These are phyloP conservation scores for Psilopsiagon aurifrons DNA, from an alignment of 2,113 vertebrate species.

Conservation along the genomic window DNA sequence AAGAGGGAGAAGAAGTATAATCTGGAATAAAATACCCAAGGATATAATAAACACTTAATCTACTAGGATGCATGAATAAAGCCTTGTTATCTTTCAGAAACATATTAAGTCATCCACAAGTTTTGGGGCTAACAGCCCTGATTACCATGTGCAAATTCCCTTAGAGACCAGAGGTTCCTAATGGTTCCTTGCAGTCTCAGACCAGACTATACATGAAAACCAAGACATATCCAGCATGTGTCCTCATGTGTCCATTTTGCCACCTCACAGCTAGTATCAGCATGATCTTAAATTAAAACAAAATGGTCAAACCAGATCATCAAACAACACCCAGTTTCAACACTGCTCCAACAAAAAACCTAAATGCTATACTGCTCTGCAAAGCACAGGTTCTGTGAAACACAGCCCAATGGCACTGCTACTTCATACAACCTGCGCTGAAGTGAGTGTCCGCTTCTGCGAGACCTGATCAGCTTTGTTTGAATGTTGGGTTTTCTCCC, in stretches of 20 bases:
- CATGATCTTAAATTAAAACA: background rate
- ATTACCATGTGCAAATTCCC: background rate
- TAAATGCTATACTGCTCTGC: background rate
- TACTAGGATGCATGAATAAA: background rate
- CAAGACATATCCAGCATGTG: background rate
- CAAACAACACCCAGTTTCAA: background rate
- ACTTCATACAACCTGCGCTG: background rate
- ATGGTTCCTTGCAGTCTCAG: background rate
- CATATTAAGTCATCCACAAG: background rate
- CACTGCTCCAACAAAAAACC: background rate
- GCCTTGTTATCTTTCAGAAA: background rate
- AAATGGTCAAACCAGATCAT: background rate
- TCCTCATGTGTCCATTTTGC: background rate
- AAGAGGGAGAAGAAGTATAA: background rate
- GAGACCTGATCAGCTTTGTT: background rate
- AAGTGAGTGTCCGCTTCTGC: fast-evolving
- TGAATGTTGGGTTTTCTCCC: background rate
- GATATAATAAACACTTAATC: background rate
- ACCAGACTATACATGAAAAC: background rate
- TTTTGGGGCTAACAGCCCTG: background rate
- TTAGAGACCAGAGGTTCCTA: background rate
- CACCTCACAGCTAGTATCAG: background rate
- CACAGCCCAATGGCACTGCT: background rate
- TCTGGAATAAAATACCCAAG: background rate
- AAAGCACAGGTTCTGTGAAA: background rate